These are phyloP conservation scores for Dryobates pubescens DNA, from an alignment of 2,797 vertebrate genomes.

Conservation along the genomic window DNA sequence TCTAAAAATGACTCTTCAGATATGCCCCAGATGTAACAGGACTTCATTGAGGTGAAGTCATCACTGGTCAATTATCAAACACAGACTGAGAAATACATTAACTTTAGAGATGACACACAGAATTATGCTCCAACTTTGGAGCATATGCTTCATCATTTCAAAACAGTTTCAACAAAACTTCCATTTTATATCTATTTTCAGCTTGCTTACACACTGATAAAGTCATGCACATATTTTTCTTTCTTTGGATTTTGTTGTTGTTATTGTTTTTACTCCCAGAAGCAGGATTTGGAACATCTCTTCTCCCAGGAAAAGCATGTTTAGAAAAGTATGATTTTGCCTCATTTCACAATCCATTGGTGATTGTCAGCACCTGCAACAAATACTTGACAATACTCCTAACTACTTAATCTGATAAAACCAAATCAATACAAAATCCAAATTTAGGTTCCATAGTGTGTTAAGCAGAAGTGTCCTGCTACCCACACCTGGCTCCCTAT, in stretches of 20 bases:
- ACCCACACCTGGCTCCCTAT: slow-evolving; percentile 9
- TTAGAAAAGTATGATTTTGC: background rate
- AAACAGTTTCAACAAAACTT: background rate
- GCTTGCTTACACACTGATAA: background rate
- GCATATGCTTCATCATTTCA: background rate
- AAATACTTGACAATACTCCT: slow-evolving; percentile 47
- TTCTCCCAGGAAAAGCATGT: background rate
- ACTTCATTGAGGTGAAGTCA: background rate
- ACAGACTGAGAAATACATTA: background rate
- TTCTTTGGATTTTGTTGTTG: background rate
- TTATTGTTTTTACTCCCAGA: background rate
- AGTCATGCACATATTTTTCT: background rate
- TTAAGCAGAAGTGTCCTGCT: background rate
- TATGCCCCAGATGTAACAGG: background rate
- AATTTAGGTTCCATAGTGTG: slow-evolving; percentile 68
- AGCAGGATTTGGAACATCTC: background rate
- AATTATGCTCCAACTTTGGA: background rate
- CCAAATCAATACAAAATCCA: slow-evolving; percentile 78
- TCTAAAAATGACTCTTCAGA: background rate
- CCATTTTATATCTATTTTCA: background rate
- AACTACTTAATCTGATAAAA: slow-evolving; percentile 55
- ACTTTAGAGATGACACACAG: background rate
- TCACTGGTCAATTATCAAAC: background rate
- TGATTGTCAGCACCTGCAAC: background rate
- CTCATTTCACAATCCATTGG: background rate